Base-by-base conservation (phyloP, 2,888 invertebrate species). In the Drosophila flavopinicola region DNA sequence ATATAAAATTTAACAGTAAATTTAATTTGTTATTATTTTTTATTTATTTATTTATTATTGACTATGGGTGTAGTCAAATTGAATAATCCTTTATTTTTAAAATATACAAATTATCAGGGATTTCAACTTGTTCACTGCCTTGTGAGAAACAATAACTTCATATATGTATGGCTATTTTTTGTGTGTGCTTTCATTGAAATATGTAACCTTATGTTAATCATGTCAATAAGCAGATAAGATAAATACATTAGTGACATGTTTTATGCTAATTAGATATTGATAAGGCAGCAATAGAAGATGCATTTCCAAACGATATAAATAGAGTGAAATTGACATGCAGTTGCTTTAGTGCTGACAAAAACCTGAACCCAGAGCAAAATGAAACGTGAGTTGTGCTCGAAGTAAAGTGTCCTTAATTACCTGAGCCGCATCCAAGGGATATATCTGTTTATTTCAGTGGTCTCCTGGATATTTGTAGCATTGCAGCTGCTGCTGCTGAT, bases 201-300 rank as follows among this genome's bases (percentile, higher is more conserved):
- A 11, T 74, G 48, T 73, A 41, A 38, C 4, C 23, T 35, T 41
- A 54, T 58, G 57, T 38, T 67, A 54, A 67, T 71, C 6, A 47
- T 23, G 38, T 25, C 11, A 4, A 13, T 30, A 15, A 11, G 3
- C 1, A 27, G 64, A 59, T 54, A 66, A 66, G 60, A 42, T 65
- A 60, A 33, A 10, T n/a, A 53, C 29, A 37, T 48, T 39, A 23
- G 38, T 17, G 10, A 2, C 65, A 42, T 82, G 83, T 70, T 24
- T 24, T 51, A 73, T 56, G 33, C 74, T 76, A 78, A 78, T 82
- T 75, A 61, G 54, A 51, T 65, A 33, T 15, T 42, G 72, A 71
- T 64, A 58, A 37, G 20, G 17, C 23, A 23, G 2, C 30, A 9
- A 29, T 10, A 30, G 10, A 0, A n/a, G 11, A 11, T 69, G 63